Percentiles rank a stretch among this genome's conserved stretches.
Conservation (phyloP, 2,888 invertebrate genomes). For the Euspilapteryx auroguttella region DNA sequence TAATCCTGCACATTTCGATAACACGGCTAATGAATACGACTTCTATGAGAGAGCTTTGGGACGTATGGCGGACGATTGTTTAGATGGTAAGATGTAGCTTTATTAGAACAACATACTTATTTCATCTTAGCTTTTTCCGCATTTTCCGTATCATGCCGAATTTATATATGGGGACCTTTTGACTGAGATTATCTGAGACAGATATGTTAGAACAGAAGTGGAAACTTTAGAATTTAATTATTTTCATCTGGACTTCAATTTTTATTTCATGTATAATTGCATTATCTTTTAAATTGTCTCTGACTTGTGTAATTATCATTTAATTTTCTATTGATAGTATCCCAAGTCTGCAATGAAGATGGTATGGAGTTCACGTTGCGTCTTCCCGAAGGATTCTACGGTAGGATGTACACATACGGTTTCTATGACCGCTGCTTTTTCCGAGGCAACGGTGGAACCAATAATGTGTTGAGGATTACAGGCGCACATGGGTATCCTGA, state of each 20-base stretch:
- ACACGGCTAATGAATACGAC: slow-evolving; percentile 76
- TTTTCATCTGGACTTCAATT: no score
- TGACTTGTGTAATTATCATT: no score
- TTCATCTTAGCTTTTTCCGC: no score
- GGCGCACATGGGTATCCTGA: slow-evolving; percentile 93
- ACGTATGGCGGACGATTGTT: slow-evolving; percentile 75
- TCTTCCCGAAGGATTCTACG: slow-evolving; percentile 87
- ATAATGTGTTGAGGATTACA: slow-evolving; percentile 81
- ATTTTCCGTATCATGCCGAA: no score
- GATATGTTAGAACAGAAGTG: no score
- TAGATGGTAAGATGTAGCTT: slow-evolving; percentile 69
- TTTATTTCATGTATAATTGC: no score
- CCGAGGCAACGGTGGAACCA: slow-evolving; percentile 85
- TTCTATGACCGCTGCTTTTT: slow-evolving; percentile 91
- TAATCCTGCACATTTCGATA: slow-evolving; percentile 84
- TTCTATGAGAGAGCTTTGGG: slow-evolving; percentile 81
- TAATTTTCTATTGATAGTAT: no score
- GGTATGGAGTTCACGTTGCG: slow-evolving; percentile 92
- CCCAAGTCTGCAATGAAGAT: slow-evolving; percentile 89
- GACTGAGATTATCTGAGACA: no score
- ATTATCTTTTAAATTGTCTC: no score
- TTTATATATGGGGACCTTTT: no score
- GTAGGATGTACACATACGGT: slow-evolving; percentile 89
- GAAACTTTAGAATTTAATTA: no score
- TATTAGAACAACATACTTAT: neutral